Evolutionary conservation across 2,888 invertebrate species (phyloP), one percentile per base, ranked within the genome.

Genomic region (Steromphala cineraria): DNA sequence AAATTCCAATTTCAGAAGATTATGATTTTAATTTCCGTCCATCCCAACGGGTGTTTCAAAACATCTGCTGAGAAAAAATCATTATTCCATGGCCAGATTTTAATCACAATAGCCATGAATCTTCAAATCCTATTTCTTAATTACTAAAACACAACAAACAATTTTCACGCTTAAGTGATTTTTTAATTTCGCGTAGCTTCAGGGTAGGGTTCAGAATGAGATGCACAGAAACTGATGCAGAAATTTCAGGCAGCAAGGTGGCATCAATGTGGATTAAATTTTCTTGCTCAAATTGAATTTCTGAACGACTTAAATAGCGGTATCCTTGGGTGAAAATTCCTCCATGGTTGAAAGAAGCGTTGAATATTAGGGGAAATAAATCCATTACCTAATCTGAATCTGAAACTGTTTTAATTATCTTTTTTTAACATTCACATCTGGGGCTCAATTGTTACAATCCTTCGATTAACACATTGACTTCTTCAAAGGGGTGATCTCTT

Each of bases 1-100:
- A 62, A 62, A 62, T 62, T 62, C 28, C 62, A 62, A 62, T 62
- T 62, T 62, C 62, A 62, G 62, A 62, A 62, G 62, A 62, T 62
- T 62, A 62, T 62, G 62, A 62, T 62, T 62, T 62, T 62, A 62
- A 62, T 62, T 62, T 62, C 62, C 62, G 62, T 28, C 62, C 62
- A 28, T 24, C 62, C 62, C 15, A n/a, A 19, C 21, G 24, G 62
- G 28, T 62, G 28, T 28, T 28, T 28, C 17, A 15, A 24, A 62
- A 28, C 62, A 62, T 62, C 62, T 62, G 62, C 28, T 62, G 28
- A 24, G 28, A 28, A 62, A 62, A 62, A 62, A 21, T 17, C 13
- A 17, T 21, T 24, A 62, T 28, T 62, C 28, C 15, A 62, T 28
- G 28, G 28, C 62, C 62, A 62, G 28, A 62, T 62, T 62, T 62